Evolutionary conservation across 1,140 invertebrate species (phyloP).

Genomic region (Sipha flava): DNA sequence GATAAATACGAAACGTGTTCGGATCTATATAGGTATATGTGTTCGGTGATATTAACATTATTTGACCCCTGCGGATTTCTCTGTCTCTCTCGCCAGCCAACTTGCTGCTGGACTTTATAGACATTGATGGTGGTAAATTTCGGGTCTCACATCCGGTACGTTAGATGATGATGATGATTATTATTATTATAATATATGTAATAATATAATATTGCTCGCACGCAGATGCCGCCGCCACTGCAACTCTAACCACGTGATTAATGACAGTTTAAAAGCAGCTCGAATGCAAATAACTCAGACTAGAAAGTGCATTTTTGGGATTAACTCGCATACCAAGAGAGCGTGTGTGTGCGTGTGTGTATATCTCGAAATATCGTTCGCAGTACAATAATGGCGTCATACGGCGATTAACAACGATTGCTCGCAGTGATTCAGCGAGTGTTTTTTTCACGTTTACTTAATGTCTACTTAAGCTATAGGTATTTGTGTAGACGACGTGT

Average conservation of each 20-base stretch:
- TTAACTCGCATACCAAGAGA: background rate
- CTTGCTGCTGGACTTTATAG: background rate
- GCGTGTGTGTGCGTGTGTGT: background rate
- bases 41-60: background rate
- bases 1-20: background rate
- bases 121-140: background rate
- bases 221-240: background rate
- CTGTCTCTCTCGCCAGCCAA: too few relatives aligned
- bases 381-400: background rate
- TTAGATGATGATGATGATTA: too few relatives aligned
- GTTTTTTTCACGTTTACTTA: background rate
- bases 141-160: background rate
- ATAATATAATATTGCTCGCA: background rate
- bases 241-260: background rate
- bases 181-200: too few relatives aligned
- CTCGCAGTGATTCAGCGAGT: background rate
- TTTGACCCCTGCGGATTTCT: slow-evolving; percentile 6
- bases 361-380: background rate
- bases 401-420: background rate
- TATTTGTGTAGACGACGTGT: background rate
- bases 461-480: background rate
- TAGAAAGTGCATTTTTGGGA: slow-evolving; percentile 19
- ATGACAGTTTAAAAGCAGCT: slow-evolving; percentile 5
- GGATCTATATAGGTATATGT: background rate
- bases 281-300: slow-evolving; percentile 19